Percentiles rank a stretch among this genome's conserved stretches.
These are phyloP conservation scores for Argyrosomus japonicus DNA, from an alignment of 2,113 vertebrate species.

Conservation along the genomic window DNA sequence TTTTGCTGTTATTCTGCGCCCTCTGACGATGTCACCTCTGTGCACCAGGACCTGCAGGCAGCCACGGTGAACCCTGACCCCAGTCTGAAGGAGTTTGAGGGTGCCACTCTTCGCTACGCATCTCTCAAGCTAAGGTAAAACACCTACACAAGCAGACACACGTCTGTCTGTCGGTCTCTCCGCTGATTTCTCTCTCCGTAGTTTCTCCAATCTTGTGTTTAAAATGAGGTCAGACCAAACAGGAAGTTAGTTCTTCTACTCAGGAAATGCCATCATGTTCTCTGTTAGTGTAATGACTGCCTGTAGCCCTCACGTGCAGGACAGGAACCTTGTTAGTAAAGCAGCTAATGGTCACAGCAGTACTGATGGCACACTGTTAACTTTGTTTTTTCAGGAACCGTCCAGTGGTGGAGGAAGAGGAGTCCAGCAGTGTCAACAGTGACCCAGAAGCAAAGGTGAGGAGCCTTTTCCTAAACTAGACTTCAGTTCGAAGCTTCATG, in stretches of 20 bases:
- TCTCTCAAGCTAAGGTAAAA: slow-evolving; percentile 93
- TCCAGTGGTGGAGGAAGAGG: slow-evolving; percentile 90
- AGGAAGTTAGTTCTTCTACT: slow-evolving; percentile 52
- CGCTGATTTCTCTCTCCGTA: neutral
- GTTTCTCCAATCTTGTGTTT: slow-evolving; percentile 44
- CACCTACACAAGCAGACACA: neutral
- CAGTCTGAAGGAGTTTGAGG: slow-evolving; percentile 98
- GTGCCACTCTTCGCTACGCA: slow-evolving; percentile 96
- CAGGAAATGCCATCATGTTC: slow-evolving; percentile 62
- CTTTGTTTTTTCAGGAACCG: slow-evolving; percentile 84
- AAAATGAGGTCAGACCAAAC: slow-evolving; percentile 48
- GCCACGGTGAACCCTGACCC: slow-evolving; percentile 97
- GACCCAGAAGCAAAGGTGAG: slow-evolving; percentile 95
- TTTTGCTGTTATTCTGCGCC: slow-evolving; percentile 15
- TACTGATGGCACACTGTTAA: slow-evolving; percentile 1
- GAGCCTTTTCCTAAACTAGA: neutral
- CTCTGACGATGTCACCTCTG: slow-evolving; percentile 39
- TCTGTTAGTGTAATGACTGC: slow-evolving; percentile 48
- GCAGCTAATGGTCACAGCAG: slow-evolving; percentile 1
- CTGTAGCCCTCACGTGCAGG: slow-evolving; percentile 25
- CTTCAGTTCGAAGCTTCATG: neutral
- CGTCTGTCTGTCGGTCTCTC: neutral
- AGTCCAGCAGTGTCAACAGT: slow-evolving; percentile 89
- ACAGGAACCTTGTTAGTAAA: slow-evolving; percentile 11
- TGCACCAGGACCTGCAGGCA: slow-evolving; percentile 92